phyloP scores from a whole-genome alignment of 2,888 invertebrate species.

The Platerodrilus igneus region DNA sequence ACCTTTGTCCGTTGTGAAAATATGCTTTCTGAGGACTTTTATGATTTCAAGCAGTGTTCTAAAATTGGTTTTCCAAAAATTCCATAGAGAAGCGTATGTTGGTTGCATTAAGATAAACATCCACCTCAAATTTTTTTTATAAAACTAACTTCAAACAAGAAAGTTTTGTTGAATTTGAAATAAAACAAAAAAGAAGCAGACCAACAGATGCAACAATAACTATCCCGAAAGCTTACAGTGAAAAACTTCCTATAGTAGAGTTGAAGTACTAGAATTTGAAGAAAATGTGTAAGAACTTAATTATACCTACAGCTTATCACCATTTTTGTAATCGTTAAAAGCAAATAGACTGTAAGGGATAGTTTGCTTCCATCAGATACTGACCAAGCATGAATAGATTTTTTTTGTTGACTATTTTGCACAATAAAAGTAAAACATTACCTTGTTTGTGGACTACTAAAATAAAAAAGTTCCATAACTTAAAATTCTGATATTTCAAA shows the following conservation, averaged over 20 bases:
- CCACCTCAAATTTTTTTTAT: slow-evolving; percentile 21
- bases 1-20: slow-evolving; percentile 17
- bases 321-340: not conserved
- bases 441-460: no score
- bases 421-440: no score
- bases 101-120: slow-evolving; percentile 16
- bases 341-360: not conserved
- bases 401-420: no score
- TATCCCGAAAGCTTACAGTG: slow-evolving; percentile 14
- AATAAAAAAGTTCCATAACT: no score
- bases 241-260: not conserved
- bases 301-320: not conserved
- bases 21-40: slow-evolving; percentile 23
- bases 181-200: slow-evolving; percentile 18
- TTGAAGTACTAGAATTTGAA: not conserved
- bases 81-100: slow-evolving; percentile 16
- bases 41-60: slow-evolving; percentile 18
- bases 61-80: slow-evolving; percentile 1
- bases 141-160: slow-evolving; percentile 17
- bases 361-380: not conserved
- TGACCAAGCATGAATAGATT: no score
- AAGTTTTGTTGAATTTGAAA: slow-evolving; percentile 17
- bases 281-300: not conserved
- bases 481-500: no score
- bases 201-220: slow-evolving; percentile 15